Evolutionary conservation across 92 coral and sea anemone species (phyloP).

Genomic region (Heliopora coerulea): DNA sequence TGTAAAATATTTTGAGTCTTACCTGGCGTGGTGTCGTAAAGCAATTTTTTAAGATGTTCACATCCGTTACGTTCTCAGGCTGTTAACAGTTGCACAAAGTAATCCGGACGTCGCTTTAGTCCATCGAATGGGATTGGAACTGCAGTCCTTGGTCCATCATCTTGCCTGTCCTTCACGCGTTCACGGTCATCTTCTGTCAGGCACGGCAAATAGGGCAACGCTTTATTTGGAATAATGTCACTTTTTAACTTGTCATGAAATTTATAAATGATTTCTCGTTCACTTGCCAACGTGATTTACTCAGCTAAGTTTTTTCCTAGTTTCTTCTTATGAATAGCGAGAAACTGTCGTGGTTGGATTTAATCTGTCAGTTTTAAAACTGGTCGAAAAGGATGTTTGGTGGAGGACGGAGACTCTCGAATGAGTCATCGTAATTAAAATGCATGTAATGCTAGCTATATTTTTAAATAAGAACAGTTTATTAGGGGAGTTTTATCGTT

Average conservation of each 20-base stretch:
- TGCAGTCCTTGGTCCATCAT: slow-evolving; percentile 33
- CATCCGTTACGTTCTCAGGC: slow-evolving; percentile 27
- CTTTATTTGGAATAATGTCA: slow-evolving; percentile 12
- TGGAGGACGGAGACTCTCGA: too few relatives aligned
- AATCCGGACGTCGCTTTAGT: slow-evolving; percentile 5
- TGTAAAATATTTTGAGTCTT: not conserved
- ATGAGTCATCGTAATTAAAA: too few relatives aligned
- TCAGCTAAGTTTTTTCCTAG: too few relatives aligned
- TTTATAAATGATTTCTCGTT: not conserved
- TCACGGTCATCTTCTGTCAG: slow-evolving; percentile 30
- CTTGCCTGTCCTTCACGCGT: not conserved
- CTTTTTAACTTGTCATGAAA: not conserved
- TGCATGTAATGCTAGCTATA: too few relatives aligned
- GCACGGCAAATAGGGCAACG: slow-evolving; percentile 26
- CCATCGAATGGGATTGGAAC: slow-evolving; percentile 1
- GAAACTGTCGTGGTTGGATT: too few relatives aligned
- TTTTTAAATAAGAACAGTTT: too few relatives aligned
- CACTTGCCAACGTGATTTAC: too few relatives aligned
- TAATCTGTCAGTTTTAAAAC: too few relatives aligned
- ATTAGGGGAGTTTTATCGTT: too few relatives aligned
- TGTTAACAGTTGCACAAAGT: slow-evolving; percentile 7
- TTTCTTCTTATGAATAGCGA: too few relatives aligned
- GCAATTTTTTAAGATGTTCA: slow-evolving; percentile 10
- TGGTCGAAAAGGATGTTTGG: too few relatives aligned
- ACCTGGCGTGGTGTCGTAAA: slow-evolving; percentile 1